phyloP scores from a whole-genome alignment of 2,797 vertebrate genomes.

The Neosilurus hyrtlii region DNA sequence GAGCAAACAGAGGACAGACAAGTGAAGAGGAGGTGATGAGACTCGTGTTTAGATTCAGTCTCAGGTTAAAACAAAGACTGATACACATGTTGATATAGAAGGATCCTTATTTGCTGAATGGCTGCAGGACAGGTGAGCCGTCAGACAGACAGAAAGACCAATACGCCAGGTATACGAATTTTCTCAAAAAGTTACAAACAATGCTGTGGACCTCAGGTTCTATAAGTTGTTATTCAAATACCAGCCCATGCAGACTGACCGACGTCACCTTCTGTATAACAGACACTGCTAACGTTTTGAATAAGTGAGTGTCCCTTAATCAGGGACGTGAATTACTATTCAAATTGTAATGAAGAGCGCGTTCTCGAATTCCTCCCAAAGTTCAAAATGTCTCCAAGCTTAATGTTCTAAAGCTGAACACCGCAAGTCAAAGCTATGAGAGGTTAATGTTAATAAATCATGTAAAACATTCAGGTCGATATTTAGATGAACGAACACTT shows the following conservation, averaged over 20 bases:
- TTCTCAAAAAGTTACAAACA: background rate
- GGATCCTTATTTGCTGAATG: background rate
- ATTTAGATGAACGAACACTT: background rate
- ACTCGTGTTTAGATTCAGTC: background rate
- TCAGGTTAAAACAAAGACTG: background rate
- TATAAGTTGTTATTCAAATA: background rate
- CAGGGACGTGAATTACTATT: conserved; percentile 2
- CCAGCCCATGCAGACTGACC: background rate
- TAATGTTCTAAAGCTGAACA: background rate
- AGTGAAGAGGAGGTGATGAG: background rate
- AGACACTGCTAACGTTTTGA: background rate
- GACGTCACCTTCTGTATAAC: background rate
- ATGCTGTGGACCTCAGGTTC: background rate
- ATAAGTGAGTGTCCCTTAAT: background rate
- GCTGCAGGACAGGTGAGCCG: too few relatives aligned
- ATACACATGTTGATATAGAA: background rate
- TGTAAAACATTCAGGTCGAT: background rate
- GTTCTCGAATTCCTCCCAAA: background rate
- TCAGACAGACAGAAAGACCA: background rate
- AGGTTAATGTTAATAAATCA: background rate
- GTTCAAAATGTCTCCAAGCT: conserved; percentile 3
- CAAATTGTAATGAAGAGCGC: background rate
- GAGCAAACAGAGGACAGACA: background rate
- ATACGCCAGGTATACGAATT: background rate
- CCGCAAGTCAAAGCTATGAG: too few relatives aligned